These are phyloP conservation scores for Sinocyclocheilus anshuiensis DNA, from an alignment of 2,113 vertebrate genomes.

Conservation along the genomic window DNA sequence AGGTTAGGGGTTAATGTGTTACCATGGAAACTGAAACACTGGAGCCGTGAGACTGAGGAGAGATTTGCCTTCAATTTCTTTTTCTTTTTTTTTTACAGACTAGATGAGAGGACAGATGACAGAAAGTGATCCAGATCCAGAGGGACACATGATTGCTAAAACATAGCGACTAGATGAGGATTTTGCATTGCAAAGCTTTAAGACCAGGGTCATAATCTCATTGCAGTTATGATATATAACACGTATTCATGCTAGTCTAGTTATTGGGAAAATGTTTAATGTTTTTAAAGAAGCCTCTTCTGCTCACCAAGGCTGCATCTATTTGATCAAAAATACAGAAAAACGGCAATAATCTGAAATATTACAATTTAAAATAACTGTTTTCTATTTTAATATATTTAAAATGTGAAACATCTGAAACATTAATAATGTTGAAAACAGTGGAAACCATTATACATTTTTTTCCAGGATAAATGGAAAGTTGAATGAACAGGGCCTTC, in stretches of 20 bases:
- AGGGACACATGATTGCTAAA: not conserved
- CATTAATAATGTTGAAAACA: not conserved
- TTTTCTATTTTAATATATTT: not conserved
- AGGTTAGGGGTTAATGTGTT: slow-evolving; percentile 61
- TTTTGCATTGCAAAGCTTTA: not conserved
- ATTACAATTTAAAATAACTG: not conserved
- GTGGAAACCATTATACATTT: not conserved
- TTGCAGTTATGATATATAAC: too few species aligned
- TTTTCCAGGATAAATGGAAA: not conserved
- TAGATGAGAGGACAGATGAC: slow-evolving; percentile 35
- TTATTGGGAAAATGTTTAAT: not conserved
- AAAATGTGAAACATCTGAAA: not conserved
- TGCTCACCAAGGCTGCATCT: not conserved
- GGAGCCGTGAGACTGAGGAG: slow-evolving; percentile 47
- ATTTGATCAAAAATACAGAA: too few species aligned
- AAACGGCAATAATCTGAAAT: not conserved
- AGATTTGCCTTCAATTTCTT: slow-evolving; percentile 32
- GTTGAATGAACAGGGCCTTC: not conserved
- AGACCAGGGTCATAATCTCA: not conserved
- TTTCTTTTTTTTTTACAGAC: not conserved
- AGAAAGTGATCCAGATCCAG: slow-evolving; percentile 1
- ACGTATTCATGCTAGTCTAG: too few species aligned
- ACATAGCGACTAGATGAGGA: too few species aligned
- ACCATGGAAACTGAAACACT: slow-evolving; percentile 63
- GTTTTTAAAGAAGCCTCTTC: not conserved